Base-by-base conservation (phyloP, 1,140 invertebrate genomes). In the Formica selysi region DNA sequence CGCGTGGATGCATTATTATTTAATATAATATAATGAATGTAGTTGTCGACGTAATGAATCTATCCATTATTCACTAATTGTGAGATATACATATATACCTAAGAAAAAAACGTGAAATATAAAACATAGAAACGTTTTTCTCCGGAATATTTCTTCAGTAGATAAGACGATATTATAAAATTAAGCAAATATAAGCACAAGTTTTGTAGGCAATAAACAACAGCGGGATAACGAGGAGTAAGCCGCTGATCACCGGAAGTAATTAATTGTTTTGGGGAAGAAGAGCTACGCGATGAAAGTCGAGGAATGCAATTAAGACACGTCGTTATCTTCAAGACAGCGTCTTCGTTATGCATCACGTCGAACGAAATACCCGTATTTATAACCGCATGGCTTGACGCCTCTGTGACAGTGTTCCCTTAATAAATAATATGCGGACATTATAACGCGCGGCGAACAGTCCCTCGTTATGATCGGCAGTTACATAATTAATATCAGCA, bases 291-390 rank as follows among this genome's bases (percentile, higher is more conserved):
- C 80, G 74, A 87, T 79, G 86, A 85, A 79, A 90, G 71, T 84
- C 87, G 83, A 85, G 85, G 80, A 87, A 89, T 85, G 85, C 91
- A 91, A 92, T 92, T 92, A 92, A 90, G 87, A 32, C 79, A 76
- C 81, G 86, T 79, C 86, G 80, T 85, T 85, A 68, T 88, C 80
- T 76, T 86, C 54, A 76, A 76, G 26, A 51, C 68, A 84, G 41
- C 59, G 65, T 78, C 83, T 74, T 79, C 83, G 80, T 88, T 90
- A 87, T 80, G 70, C 32, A 57, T 70, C 70, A 68, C 26, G 70
- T 86, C 71, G 57, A 76, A 87, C 61, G 36, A 73, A 83, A 73
- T 61, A 74, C 68, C 68, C 54, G 54, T 83, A 74, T 83, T 83
- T 83, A 83, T 83, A 83, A 74, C 32, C 8, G 44, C 64, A 5